Base-by-base conservation (phyloP, 2,888 invertebrate genomes). In the Pristionchus arcanus region DNA sequence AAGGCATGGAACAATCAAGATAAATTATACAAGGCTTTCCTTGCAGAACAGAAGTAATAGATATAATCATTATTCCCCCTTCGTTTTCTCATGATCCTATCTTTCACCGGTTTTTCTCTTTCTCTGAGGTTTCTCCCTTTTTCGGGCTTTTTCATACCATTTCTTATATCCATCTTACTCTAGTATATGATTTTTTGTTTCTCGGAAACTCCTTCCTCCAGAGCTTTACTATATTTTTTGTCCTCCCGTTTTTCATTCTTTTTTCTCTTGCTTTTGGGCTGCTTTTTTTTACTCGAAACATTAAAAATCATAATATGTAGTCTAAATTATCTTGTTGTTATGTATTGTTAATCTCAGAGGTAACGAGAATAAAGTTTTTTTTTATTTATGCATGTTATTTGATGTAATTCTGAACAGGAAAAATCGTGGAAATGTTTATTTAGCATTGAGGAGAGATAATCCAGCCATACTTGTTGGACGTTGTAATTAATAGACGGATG, bases 1-100 rank as follows among this genome's bases (percentile, higher is more conserved):
- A 94, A 94, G 86, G 28, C 91, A 34, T 91, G 90, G 89, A 91
- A 91, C 34, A 89, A 90, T 31, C 92, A 92, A 42, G 84, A 91
- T 66, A 92, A 92, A 83, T 37, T 71, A 34, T 90, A 83, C 87
- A 55, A 90, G n/a, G 74, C 71, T 4, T 88, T 28, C 28, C 34
- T 88, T 53, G 53, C 71, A 5, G 88, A 88, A 31, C 84, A 84
- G 34, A 34, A 68, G 68, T 28, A 63, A n/a, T 63, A 9, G 68
- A 68, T 68, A n/a, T 15, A 68, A 28, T 68, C n/a, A 68, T 68
- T n/a, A n/a, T 63, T 25, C 11, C n/a, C 68, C 31, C 68, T 7
- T 68, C 31, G 28, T 31, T 68, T 21, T n/a, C n/a, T 21, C 68
- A 21, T 68, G 21, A 68, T 68, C n/a, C 68, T 68, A n/a, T 49